Base-by-base conservation (phyloP, 2,888 invertebrate genomes). In the Tiphia femorata region DNA sequence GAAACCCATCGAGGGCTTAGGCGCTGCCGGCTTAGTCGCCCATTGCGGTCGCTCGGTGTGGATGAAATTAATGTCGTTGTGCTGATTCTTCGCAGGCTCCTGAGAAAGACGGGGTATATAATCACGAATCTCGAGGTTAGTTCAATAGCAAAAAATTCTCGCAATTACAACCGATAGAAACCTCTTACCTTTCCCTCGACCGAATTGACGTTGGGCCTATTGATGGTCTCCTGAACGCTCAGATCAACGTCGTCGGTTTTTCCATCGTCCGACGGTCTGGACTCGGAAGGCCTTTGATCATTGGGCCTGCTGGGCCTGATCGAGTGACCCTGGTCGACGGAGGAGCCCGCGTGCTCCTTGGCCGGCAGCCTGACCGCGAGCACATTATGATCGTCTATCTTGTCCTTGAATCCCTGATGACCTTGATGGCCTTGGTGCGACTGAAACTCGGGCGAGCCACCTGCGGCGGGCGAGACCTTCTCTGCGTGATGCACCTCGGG, bases 1-100 rank as follows among this genome's bases (percentile, higher is more conserved):
- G 49, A 74, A 75, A 25, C 78, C 76, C 10, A 70, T 74, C 10
- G 77, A 67, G 1, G 77, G 73, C 41, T 73, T 68, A 3, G 70
- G 63, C 10, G 71, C 62, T 21, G 57, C 60, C 12, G 80, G 80
- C 47, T 77, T 80, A 10, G 79, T 80, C 7, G 79, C 77, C 80
- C 80, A 80, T 10, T 77, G 77, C 1, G 80, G 80, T 12, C 78
- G 72, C 42, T 80, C 80, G 3, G 80, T 79, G 54, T 80, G 77
- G 41, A 80, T 77, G 35, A 72, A 72, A 47, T 80, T 80, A 16
- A 74, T 37, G 43, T 58, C 73, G 14, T 70, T 67, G 56, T 67
- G 70, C 6, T 70, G 53, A 47, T 70, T 66, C 49, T 75, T 76
- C 20, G 52, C 59, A 41, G 75, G 66, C 49, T 78, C 75, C 79